A percentile compares a stretch with the other conserved stretches of the same genome.
These are phyloP conservation scores for human DNA, from an alignment of 2,113 vertebrate species.

Conservation along the genomic window GRCh38 chr1:74115001-74115500, in stretches of 20 bases:
- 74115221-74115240: neutral
- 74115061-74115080: neutral
- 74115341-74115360: neutral
- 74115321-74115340: neutral
- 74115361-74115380: neutral
- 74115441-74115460: neutral
- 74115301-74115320: neutral
- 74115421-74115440: neutral
- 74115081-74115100: neutral
- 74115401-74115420: neutral
- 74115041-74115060: neutral
- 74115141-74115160: neutral
- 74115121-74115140: neutral
- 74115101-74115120: neutral
- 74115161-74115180: neutral
- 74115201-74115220: neutral
- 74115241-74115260: neutral
- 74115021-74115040: neutral
- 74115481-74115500: neutral
- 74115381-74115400: neutral
- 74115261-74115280: neutral
- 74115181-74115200: neutral
- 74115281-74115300: neutral
- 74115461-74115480: neutral
- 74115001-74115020: neutral